Conservation (phyloP, 2,888 invertebrate genomes). For the Agrotis puta region DNA sequence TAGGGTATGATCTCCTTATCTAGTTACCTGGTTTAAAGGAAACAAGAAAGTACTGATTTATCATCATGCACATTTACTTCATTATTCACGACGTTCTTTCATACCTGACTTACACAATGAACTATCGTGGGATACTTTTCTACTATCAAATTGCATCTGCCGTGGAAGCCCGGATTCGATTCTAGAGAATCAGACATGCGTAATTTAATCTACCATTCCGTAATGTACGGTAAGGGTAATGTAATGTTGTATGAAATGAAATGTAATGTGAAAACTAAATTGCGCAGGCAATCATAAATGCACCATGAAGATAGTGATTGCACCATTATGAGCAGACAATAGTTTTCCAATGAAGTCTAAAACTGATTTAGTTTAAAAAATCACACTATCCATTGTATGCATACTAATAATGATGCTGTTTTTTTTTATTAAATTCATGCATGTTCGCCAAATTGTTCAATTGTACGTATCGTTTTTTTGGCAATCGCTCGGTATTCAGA, state of each 20-base stretch:
- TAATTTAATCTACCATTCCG: constrained; percentile 65
- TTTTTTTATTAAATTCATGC: constrained; percentile 3
- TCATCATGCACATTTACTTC: constrained; percentile 21
- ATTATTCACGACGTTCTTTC: constrained; percentile 55
- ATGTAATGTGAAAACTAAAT: constrained; percentile 51
- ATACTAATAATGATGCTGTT: too few species aligned
- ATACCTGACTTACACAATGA: constrained; percentile 55
- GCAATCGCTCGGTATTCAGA: not conserved
- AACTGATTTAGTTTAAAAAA: not conserved
- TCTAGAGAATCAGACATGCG: constrained; percentile 67
- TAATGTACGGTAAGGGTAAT: constrained; percentile 55
- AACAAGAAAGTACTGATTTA: constrained; percentile 9
- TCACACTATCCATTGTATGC: not conserved
- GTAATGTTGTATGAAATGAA: constrained; percentile 63
- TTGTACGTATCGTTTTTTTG: not conserved
- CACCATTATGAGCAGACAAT: not conserved
- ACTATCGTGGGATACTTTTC: constrained; percentile 71
- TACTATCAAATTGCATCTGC: constrained; percentile 62
- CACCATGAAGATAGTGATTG: constrained; percentile 1
- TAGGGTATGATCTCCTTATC: constrained; percentile 4
- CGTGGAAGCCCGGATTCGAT: constrained; percentile 61
- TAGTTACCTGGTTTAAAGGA: constrained; percentile 8
- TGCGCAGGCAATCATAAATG: constrained; percentile 36
- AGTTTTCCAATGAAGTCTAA: constrained; percentile 1
- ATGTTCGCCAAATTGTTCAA: not conserved